These are phyloP conservation scores for Tichodroma muraria DNA, from an alignment of 2,113 vertebrate genomes.

Conservation along the genomic window DNA sequence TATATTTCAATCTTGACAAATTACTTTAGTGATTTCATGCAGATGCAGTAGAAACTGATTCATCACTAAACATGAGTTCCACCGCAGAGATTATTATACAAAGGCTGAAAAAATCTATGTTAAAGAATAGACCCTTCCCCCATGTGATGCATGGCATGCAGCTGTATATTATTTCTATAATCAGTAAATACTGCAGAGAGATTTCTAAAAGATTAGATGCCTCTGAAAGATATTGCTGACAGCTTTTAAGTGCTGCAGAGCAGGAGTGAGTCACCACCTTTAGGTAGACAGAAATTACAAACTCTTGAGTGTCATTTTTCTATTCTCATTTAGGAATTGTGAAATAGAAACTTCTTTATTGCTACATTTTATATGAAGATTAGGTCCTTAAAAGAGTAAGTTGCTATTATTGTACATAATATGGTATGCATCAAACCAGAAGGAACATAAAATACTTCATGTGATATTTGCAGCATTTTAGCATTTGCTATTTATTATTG, in stretches of 20 bases:
- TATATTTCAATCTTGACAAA: not conserved
- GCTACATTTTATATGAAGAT: not conserved
- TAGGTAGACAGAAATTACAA: not conserved
- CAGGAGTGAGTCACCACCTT: not conserved
- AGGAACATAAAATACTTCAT: not conserved
- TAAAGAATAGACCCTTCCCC: not conserved
- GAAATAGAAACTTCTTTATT: not conserved
- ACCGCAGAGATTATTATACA: not conserved
- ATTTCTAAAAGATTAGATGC: not conserved
- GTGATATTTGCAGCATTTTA: not conserved
- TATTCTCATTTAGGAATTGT: not conserved
- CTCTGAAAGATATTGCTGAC: not conserved
- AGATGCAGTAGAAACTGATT: not conserved
- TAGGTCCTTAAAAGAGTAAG: not conserved
- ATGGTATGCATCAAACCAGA: not conserved
- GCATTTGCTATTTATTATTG: not conserved
- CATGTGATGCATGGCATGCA: not conserved
- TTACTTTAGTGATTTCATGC: not conserved
- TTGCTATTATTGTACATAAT: not conserved
- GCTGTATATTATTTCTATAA: not conserved
- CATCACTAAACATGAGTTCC: not conserved
- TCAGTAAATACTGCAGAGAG: not conserved
- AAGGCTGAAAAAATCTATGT: not conserved
- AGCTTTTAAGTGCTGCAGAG: not conserved
- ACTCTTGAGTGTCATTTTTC: not conserved